Conservation (phyloP, 2,888 invertebrate genomes). For the Allacma fusca region DNA sequence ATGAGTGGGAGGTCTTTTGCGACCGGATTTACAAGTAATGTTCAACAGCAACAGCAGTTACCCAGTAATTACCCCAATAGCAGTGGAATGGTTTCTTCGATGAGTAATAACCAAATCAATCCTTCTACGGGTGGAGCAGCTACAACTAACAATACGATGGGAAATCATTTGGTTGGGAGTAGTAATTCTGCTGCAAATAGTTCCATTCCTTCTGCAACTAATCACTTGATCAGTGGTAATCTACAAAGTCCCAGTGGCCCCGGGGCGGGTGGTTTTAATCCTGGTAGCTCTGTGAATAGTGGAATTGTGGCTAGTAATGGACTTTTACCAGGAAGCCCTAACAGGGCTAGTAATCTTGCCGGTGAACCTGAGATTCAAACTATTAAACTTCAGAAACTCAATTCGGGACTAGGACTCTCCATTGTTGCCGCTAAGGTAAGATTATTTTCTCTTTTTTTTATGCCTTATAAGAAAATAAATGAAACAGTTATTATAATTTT, state of each 20-base stretch:
- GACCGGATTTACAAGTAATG: conserved; percentile 38
- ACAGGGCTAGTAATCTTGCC: conserved; percentile 30
- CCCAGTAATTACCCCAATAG: conserved; percentile 41
- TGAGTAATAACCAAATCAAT: conserved; percentile 12
- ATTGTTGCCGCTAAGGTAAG: conserved; percentile 95
- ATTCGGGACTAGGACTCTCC: conserved; percentile 96
- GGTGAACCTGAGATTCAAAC: conserved; percentile 76
- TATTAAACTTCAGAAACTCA: conserved; percentile 90
- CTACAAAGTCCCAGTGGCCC: conserved; percentile 42
- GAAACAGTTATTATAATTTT: not conserved
- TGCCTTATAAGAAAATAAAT: too few relatives aligned
- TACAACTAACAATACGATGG: conserved; percentile 34
- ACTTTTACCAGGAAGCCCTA: not conserved
- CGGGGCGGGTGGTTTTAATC: not conserved
- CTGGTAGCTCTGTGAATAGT: conserved; percentile 3
- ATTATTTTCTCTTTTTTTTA: not conserved
- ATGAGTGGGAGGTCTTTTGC: conserved; percentile 69
- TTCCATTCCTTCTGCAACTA: not conserved
- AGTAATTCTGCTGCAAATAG: conserved; percentile 21
- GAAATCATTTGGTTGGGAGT: conserved; percentile 37
- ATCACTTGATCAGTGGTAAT: not conserved
- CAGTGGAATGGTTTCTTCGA: not conserved
- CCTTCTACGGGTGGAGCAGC: not conserved
- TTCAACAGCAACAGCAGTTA: conserved; percentile 32
- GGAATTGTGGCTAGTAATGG: conserved; percentile 5